Evolutionary conservation across 2,113 vertebrate species (phyloP).

Genomic region (Thamnaconus septentrionalis): DNA sequence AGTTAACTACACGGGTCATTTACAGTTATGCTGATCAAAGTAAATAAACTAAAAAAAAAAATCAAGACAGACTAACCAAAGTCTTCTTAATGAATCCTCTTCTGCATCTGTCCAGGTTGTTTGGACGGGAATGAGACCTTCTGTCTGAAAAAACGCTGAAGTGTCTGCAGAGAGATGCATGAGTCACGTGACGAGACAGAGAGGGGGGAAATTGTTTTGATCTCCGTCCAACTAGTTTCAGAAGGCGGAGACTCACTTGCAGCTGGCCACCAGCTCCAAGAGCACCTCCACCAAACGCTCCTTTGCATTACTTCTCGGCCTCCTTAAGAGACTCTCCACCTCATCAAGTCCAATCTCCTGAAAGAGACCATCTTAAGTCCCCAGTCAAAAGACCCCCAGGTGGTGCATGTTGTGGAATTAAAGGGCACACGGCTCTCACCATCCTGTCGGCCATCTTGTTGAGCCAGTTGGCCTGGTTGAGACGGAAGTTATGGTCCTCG

Average conservation of each 20-base stretch:
- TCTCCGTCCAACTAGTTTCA: not conserved
- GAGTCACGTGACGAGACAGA: not conserved
- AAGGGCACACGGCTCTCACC: constrained; percentile 62
- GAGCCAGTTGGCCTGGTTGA: constrained; percentile 85
- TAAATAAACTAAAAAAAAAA: not conserved
- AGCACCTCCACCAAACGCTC: constrained; percentile 79
- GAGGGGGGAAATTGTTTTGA: not conserved
- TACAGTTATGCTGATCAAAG: not conserved
- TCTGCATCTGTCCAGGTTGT: constrained; percentile 82
- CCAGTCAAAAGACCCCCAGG: too few relatives aligned
- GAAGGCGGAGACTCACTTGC: constrained; percentile 78
- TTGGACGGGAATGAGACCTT: constrained; percentile 81
- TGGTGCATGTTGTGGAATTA: not conserved
- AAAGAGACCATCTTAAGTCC: not conserved
- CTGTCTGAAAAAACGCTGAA: constrained; percentile 76
- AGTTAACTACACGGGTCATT: not conserved
- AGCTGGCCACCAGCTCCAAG: constrained; percentile 86
- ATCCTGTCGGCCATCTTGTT: constrained; percentile 88
- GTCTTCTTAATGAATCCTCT: constrained; percentile 80
- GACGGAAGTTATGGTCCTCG: constrained; percentile 89
- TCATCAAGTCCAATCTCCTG: constrained; percentile 86
- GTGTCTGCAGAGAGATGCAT: constrained; percentile 73
- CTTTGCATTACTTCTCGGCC: constrained; percentile 76
- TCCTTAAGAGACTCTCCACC: constrained; percentile 80
- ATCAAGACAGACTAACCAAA: constrained; percentile 75